phyloP scores from a whole-genome alignment of 1,140 invertebrate species.

The Diabrotica undecimpunctata region DNA sequence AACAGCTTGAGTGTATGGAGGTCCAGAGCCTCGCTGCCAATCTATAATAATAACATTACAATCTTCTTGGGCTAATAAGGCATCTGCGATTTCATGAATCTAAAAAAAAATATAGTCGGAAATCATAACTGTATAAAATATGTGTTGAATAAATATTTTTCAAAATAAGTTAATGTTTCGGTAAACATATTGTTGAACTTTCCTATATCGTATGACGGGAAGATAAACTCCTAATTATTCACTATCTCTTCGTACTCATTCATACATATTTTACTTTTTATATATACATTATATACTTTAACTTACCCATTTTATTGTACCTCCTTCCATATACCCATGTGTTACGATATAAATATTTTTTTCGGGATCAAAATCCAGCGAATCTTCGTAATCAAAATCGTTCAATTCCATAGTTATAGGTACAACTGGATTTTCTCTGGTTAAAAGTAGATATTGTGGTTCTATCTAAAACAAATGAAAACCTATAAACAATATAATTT shows the following conservation, averaged over 20 bases:
- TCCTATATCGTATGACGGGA: too few relatives aligned
- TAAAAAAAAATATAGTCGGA: conserved; percentile 42
- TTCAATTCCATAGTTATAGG: conserved; percentile 62
- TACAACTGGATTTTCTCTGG: conserved; percentile 51
- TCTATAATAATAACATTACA: conserved; percentile 77
- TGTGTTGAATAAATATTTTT: too few relatives aligned
- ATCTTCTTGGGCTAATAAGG: conserved; percentile 63
- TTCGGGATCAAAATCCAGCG: conserved; percentile 54
- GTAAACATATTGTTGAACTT: too few relatives aligned
- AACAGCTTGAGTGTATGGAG: conserved; percentile 86
- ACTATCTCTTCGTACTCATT: too few relatives aligned
- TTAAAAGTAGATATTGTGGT: conserved; percentile 54
- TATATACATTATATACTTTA: too few relatives aligned
- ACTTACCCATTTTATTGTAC: conserved; percentile 72
- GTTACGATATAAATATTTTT: conserved; percentile 71
- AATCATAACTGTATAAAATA: too few relatives aligned
- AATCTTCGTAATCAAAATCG: conserved; percentile 56
- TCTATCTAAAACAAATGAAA: conserved; percentile 46
- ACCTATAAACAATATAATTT: background rate
- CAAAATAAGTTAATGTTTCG: too few relatives aligned
- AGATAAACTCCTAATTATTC: too few relatives aligned
- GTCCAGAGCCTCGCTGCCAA: conserved; percentile 79
- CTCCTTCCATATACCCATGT: conserved; percentile 83
- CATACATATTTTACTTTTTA: too few relatives aligned
- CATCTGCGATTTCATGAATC: conserved; percentile 57